A percentile compares a stretch with the other conserved stretches of the same genome.
Conservation (phyloP, 2,888 invertebrate species). For the Nasonovia ribisnigri region DNA sequence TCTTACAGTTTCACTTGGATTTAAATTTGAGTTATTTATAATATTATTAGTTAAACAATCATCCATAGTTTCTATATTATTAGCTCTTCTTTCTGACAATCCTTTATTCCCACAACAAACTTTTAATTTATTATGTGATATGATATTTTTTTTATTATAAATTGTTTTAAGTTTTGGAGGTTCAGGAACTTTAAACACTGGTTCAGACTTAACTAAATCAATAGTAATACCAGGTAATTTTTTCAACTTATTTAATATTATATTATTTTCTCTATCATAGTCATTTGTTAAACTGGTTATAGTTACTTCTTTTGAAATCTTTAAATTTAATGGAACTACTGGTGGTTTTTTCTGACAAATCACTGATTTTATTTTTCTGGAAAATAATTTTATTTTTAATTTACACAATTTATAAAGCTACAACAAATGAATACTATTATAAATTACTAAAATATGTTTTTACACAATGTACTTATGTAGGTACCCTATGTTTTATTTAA, state of each 20-base stretch:
- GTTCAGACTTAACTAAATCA: not conserved
- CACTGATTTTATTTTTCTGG: not conserved
- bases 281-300: not conserved
- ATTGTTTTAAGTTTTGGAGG: not conserved
- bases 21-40: not conserved
- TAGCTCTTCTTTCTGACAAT: not conserved
- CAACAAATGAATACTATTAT: not conserved
- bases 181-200: slow-evolving; percentile 41
- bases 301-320: slow-evolving; percentile 20
- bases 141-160: not conserved
- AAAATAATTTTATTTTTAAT: not conserved
- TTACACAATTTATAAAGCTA: not conserved
- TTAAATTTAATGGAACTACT: not conserved
- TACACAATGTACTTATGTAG: not conserved
- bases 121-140: not conserved
- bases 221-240: slow-evolving; percentile 29
- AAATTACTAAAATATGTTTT: not conserved
- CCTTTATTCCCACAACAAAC: not conserved
- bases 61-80: not conserved
- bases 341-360: not conserved
- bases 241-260: slow-evolving; percentile 26
- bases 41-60: not conserved
- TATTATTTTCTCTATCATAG: not conserved
- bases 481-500: not conserved
- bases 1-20: not conserved